Evolutionary conservation across 2,888 invertebrate genomes (phyloP).

Genomic region (Netelia melanura): DNA sequence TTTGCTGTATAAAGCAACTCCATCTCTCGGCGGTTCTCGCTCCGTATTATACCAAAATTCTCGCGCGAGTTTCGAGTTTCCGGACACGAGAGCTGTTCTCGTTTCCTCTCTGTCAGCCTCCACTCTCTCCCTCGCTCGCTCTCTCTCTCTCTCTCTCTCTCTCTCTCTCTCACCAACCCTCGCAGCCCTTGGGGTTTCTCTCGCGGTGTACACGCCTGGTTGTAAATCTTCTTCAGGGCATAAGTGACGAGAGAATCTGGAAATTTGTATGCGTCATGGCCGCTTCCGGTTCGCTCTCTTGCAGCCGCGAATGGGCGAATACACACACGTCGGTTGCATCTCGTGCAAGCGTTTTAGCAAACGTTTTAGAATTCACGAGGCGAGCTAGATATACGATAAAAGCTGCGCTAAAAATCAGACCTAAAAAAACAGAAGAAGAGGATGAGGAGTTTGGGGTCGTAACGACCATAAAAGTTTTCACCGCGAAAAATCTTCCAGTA

Average conservation of each 20-base stretch:
- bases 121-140: background rate
- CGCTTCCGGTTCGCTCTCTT: background rate
- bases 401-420: background rate
- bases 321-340: background rate
- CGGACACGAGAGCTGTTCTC: conserved; percentile 1
- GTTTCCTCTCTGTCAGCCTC: background rate
- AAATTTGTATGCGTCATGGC: conserved; percentile 46
- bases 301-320: conserved; percentile 14
- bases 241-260: conserved; percentile 39
- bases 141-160: background rate
- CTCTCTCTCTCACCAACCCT: background rate
- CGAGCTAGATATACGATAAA: conserved; percentile 21
- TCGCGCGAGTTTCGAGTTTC: conserved; percentile 1
- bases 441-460: background rate
- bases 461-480: conserved; percentile 1
- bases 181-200: background rate
- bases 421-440: background rate
- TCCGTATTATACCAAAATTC: conserved; percentile 7
- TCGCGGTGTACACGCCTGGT: conserved; percentile 10
- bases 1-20: background rate
- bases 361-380: conserved; percentile 18
- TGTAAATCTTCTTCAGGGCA: conserved; percentile 34
- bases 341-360: conserved; percentile 33
- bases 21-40: conserved; percentile 11
- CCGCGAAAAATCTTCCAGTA: conserved; percentile 13